Percentiles rank a stretch among this genome's conserved stretches.
Conservation (phyloP, 2,888 invertebrate genomes). For the Acheta domesticus region DNA sequence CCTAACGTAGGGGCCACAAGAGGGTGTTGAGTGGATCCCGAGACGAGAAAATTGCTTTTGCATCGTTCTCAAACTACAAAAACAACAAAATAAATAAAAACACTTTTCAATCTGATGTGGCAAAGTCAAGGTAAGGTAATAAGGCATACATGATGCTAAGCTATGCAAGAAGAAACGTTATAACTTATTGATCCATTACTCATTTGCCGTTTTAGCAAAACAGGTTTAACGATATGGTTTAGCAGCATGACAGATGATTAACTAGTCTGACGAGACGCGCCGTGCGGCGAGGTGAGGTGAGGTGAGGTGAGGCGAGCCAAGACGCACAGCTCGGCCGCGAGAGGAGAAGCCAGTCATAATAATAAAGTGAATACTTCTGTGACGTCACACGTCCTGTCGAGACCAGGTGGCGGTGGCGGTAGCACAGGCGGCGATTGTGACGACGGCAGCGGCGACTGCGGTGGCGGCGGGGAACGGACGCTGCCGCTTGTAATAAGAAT, state of each 20-base stretch:
- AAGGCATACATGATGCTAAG: slow-evolving; percentile 3
- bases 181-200: slow-evolving; percentile 18
- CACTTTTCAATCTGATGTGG: slow-evolving; percentile 1
- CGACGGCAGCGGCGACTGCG: too few species aligned
- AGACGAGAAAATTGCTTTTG: slow-evolving; percentile 11
- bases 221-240: slow-evolving; percentile 18
- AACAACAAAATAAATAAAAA: slow-evolving; percentile 18
- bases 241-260: slow-evolving; percentile 9
- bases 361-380: slow-evolving; percentile 9
- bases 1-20: slow-evolving; percentile 1
- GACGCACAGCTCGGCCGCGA: neutral
- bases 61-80: slow-evolving; percentile 9
- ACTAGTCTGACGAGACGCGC: slow-evolving; percentile 9
- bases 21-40: slow-evolving; percentile 10
- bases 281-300: neutral
- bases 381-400: neutral
- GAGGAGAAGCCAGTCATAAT: slow-evolving; percentile 5
- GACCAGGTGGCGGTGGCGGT: too few species aligned
- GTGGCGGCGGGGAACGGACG: too few species aligned
- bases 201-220: slow-evolving; percentile 18
- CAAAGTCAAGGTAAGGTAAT: slow-evolving; percentile 18
- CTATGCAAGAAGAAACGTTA: slow-evolving; percentile 18
- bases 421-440: too few species aligned
- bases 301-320: too few species aligned
- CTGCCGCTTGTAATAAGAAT: too few species aligned